phyloP scores from a whole-genome alignment of 2,113 vertebrate genomes.

The Corydoras maculifer region DNA sequence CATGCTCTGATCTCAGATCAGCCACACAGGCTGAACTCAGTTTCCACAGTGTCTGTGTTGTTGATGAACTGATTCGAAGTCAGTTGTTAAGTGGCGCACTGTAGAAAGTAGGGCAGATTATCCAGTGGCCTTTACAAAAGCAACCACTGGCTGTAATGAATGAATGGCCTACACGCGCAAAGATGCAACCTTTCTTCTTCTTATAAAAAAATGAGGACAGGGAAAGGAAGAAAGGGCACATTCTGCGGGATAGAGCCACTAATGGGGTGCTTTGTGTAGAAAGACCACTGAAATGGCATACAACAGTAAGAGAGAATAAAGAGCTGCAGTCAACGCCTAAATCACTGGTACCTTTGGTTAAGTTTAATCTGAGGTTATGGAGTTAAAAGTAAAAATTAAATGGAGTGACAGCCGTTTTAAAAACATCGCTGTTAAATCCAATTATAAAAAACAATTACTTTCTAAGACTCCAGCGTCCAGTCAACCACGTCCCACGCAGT shows the following conservation, averaged over 20 bases:
- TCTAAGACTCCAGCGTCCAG: too few relatives aligned
- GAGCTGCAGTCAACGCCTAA: not conserved
- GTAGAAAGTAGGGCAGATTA: constrained; percentile 25
- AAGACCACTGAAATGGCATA: not conserved
- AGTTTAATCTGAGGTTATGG: too few relatives aligned
- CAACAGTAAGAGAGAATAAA: not conserved
- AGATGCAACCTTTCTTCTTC: constrained; percentile 8
- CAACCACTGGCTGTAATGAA: constrained; percentile 7
- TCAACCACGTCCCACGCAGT: too few relatives aligned
- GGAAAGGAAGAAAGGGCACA: not conserved
- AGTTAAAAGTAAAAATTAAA: too few relatives aligned
- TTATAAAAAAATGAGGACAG: not conserved
- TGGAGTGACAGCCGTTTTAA: too few relatives aligned
- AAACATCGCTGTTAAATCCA: too few relatives aligned
- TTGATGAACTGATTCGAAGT: constrained; percentile 3
- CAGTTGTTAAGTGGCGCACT: not conserved
- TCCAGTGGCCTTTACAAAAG: constrained; percentile 8
- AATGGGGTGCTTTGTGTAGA: constrained; percentile 19
- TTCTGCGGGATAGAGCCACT: constrained; percentile 15
- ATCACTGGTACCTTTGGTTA: too few relatives aligned
- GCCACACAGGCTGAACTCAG: not conserved
- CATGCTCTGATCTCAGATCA: constrained; percentile 9
- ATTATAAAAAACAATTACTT: too few relatives aligned
- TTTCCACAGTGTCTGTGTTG: too few relatives aligned
- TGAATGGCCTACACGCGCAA: constrained; percentile 21